These are phyloP conservation scores for Ptilonorhynchus violaceus DNA, from an alignment of 2,113 vertebrate species.

Conservation along the genomic window DNA sequence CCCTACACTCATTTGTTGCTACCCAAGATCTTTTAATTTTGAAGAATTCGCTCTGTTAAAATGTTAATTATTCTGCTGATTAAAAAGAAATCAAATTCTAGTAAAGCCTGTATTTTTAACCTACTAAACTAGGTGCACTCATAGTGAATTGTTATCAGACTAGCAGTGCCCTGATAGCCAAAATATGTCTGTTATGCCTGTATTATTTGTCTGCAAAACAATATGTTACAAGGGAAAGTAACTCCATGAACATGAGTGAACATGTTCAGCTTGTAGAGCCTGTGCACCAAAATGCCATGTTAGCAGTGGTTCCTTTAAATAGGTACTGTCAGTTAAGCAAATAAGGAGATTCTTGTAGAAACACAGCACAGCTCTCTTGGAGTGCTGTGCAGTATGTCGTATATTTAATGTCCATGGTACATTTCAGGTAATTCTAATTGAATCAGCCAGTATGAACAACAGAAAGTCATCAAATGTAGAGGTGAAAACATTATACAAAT, in stretches of 20 bases:
- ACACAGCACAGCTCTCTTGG: not conserved
- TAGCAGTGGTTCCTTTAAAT: not conserved
- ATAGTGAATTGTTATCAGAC: not conserved
- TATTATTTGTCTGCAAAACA: not conserved
- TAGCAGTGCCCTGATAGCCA: not conserved
- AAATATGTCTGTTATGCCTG: not conserved
- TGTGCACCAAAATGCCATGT: not conserved
- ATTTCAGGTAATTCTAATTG: not conserved
- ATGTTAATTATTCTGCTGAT: not conserved
- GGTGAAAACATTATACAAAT: conserved; percentile 36
- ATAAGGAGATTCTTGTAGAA: not conserved
- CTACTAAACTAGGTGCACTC: not conserved
- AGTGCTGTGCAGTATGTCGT: not conserved
- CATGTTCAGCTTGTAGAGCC: not conserved
- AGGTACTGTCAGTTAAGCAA: not conserved
- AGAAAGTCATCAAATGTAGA: conserved; percentile 55
- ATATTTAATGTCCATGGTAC: not conserved
- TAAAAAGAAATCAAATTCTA: not conserved
- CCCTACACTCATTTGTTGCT: not conserved
- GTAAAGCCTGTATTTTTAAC: not conserved
- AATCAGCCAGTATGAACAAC: not conserved
- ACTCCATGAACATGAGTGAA: not conserved
- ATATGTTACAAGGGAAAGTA: not conserved
- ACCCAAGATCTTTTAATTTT: not conserved
- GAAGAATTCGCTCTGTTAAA: not conserved